phyloP scores from a whole-genome alignment of 2,797 vertebrate genomes.

The Tadarida brasiliensis region DNA sequence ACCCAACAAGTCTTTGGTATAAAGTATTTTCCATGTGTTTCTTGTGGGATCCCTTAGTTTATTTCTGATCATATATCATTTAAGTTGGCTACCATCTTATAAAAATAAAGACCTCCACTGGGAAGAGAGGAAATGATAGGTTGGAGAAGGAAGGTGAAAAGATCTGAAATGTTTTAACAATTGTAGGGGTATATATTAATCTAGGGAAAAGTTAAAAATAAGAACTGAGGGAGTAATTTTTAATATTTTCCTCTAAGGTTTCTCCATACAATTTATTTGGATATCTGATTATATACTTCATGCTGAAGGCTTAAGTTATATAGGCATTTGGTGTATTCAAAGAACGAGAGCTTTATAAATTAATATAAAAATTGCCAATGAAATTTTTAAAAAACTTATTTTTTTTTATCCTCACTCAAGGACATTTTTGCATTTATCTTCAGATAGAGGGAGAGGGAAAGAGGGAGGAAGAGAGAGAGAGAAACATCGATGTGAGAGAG shows the following conservation, averaged over 20 bases:
- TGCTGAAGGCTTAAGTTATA: neutral
- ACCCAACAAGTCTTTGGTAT: neutral
- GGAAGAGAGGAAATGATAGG: neutral
- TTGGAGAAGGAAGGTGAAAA: neutral
- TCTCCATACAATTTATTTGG: neutral
- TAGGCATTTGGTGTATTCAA: neutral
- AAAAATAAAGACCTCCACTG: neutral
- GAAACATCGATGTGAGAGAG: too few relatives aligned
- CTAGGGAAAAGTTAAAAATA: neutral
- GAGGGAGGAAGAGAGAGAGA: too few relatives aligned
- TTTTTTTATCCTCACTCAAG: too few relatives aligned
- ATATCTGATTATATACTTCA: neutral
- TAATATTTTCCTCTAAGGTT: neutral
- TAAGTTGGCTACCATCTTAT: constrained; percentile 27
- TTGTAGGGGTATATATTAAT: neutral
- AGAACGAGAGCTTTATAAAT: neutral
- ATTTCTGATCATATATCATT: constrained; percentile 9
- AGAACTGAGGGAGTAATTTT: neutral
- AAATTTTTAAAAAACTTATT: neutral
- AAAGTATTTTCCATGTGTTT: neutral
- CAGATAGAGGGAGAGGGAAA: too few relatives aligned
- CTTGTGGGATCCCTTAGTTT: constrained; percentile 31
- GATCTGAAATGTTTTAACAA: neutral
- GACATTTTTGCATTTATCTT: too few relatives aligned
- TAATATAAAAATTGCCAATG: neutral